Percentiles rank a stretch among this genome's conserved stretches.
These are phyloP conservation scores for Cybosia mesomella DNA, from an alignment of 2,888 invertebrate genomes.

Conservation along the genomic window DNA sequence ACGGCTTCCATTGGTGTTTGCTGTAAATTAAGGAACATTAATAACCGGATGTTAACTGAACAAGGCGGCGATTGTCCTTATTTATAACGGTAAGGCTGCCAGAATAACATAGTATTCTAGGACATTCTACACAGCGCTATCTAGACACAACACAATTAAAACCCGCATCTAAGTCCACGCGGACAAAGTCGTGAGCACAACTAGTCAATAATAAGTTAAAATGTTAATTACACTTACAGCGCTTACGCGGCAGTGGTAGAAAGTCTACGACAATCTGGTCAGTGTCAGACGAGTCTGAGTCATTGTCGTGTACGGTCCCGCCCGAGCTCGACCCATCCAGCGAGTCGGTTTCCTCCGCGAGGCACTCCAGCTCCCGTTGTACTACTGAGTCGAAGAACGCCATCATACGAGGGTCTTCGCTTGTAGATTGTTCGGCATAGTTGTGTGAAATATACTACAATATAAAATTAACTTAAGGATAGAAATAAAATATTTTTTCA, in stretches of 20 bases:
- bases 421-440: conserved; percentile 94
- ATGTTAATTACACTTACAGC: conserved; percentile 57
- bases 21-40: conserved; percentile 41
- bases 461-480: background rate
- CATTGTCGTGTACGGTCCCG: conserved; percentile 59
- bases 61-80: too few species aligned
- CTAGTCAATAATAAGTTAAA: background rate
- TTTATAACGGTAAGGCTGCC: too few species aligned
- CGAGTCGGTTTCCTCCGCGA: conserved; percentile 85
- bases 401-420: conserved; percentile 98
- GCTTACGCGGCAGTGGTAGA: conserved; percentile 72
- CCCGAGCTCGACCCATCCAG: conserved; percentile 72
- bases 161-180: too few species aligned
- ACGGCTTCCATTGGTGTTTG: conserved; percentile 71
- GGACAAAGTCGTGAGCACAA: too few species aligned
- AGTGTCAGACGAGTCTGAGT: conserved; percentile 73
- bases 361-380: conserved; percentile 95
- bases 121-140: too few species aligned
- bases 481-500: too few species aligned
- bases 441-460: conserved; percentile 93
- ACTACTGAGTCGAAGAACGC: conserved; percentile 98
- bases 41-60: too few species aligned
- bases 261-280: conserved; percentile 75
- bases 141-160: too few species aligned
- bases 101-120: too few species aligned